These are phyloP conservation scores for Epinotia ramella DNA, from an alignment of 2,888 invertebrate species.

Conservation along the genomic window DNA sequence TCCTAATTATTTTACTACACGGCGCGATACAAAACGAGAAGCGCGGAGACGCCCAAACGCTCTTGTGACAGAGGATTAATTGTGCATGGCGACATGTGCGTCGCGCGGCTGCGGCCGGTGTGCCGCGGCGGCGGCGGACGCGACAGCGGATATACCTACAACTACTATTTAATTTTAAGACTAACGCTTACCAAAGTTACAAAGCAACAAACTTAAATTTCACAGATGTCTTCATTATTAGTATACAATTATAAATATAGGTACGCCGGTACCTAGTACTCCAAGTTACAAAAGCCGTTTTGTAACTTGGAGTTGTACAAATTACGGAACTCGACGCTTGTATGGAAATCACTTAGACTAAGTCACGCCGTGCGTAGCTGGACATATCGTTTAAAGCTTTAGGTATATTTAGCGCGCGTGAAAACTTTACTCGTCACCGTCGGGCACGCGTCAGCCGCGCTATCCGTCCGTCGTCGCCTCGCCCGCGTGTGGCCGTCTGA, in stretches of 20 bases:
- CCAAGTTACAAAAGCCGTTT: too few species aligned
- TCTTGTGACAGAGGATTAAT: constrained; percentile 85
- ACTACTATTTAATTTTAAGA: background rate
- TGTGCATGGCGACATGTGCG: constrained; percentile 82
- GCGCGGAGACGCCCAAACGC: constrained; percentile 83
- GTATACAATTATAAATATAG: too few species aligned
- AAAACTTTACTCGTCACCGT: constrained; percentile 82
- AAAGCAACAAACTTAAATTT: too few species aligned
- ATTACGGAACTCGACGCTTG: background rate
- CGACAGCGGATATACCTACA: constrained; percentile 39
- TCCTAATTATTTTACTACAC: constrained; percentile 84
- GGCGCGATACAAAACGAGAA: constrained; percentile 78
- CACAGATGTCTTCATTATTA: too few species aligned
- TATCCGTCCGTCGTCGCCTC: constrained; percentile 74
- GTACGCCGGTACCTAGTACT: too few species aligned
- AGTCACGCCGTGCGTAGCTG: constrained; percentile 46
- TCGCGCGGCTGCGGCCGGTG: constrained; percentile 50
- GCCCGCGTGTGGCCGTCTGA: constrained; percentile 80
- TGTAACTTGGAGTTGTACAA: too few species aligned
- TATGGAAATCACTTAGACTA: constrained; percentile 13
- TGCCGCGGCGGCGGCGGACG: constrained; percentile 53
- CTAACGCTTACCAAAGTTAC: too few species aligned
- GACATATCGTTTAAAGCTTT: constrained; percentile 62
- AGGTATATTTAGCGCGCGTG: constrained; percentile 79
- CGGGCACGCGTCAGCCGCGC: constrained; percentile 71